Evolutionary conservation across 2,113 vertebrate genomes (phyloP).

Genomic region (Podilymbus podiceps): DNA sequence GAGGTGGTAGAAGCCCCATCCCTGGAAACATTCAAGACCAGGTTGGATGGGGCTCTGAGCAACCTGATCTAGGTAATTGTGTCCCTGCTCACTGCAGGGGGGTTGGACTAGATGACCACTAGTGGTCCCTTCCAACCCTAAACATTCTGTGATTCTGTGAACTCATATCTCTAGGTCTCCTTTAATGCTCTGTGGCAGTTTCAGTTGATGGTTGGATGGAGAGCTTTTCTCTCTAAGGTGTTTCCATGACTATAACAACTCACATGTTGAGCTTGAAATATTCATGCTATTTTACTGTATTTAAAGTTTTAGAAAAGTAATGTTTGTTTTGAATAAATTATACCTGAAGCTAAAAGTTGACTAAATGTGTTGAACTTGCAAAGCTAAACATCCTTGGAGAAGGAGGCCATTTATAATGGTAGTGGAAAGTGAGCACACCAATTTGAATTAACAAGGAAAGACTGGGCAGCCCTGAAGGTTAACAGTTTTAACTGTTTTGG

Average conservation of each 20-base stretch:
- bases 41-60: too few relatives aligned
- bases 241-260: not conserved
- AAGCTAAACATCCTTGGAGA: not conserved
- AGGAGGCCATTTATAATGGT: not conserved
- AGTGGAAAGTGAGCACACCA: not conserved
- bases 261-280: not conserved
- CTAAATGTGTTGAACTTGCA: not conserved
- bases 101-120: too few relatives aligned
- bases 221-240: not conserved
- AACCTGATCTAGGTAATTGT: too few relatives aligned
- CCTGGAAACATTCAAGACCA: too few relatives aligned
- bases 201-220: not conserved
- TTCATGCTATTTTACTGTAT: not conserved
- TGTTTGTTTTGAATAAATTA: not conserved
- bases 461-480: not conserved
- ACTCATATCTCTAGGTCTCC: not conserved
- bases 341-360: not conserved
- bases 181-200: not conserved
- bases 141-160: too few relatives aligned
- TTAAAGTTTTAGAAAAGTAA: not conserved
- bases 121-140: too few relatives aligned
- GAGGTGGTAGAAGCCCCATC: too few relatives aligned
- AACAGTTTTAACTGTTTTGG: not conserved
- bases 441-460: not conserved
- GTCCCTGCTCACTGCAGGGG: too few relatives aligned